Evolutionary conservation across 2,888 invertebrate species (phyloP), one percentile per base, ranked within the genome.

Genomic region (Melanostoma mellinum): DNA sequence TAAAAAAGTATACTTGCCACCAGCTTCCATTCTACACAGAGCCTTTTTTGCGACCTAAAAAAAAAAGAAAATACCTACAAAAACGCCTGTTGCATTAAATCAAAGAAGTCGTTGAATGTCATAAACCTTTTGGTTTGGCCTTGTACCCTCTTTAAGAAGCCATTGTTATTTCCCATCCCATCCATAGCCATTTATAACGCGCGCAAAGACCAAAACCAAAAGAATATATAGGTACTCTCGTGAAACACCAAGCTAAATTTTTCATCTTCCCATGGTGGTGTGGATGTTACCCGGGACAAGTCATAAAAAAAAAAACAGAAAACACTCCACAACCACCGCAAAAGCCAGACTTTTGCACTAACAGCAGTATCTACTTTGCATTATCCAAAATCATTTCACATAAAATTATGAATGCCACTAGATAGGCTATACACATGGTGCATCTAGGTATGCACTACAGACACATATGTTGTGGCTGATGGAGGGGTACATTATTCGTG

Each of bases 351-450:
- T 52, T 6, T 35, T 36, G 32, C 63, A 30, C 20, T 52, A 5
- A 38, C 50, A 40, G 52, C 67, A 50, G 36, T 38, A 36, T 32
- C 42, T 60, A 73, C 61, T 69, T 56, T 69, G 63, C 58, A 75
- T 75, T 76, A 80, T 80, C 80, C 80, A 52, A 80, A 80, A 80
- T 76, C 80, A 65, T 76, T 75, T 75, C 79, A 79, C 75, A 75
- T 80, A 80, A 75, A 80, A 76, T 80, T 75, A 75, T 80, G 80
- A 75, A 74, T 79, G 79, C 79, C 74, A 78, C 38, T 40, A 20
- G 55, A 56, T 58, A 20, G 0, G 5, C 5, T 3, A n/a, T 1
- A 6, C 8, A 10, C 36, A 63, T 48, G 32, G 8, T 30, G 32
- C 32, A 50, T 36, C 9, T 52, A 58, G 35, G 30, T 60, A 8